Evolutionary conservation across 2,113 vertebrate genomes (phyloP).

Genomic region (Prochilodus magdalenae): DNA sequence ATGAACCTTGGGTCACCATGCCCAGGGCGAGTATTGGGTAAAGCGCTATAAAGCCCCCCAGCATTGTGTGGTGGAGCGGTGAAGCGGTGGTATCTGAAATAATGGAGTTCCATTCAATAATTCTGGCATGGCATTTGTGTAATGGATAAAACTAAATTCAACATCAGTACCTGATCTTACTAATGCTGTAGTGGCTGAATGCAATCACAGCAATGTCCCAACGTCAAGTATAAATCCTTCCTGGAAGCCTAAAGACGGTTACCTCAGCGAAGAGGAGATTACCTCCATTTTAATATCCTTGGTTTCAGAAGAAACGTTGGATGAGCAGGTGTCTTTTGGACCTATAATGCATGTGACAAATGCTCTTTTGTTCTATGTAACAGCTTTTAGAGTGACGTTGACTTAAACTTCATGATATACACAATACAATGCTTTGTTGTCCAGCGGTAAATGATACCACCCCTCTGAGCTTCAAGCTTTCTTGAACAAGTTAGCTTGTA

Average conservation of each 20-base stretch:
- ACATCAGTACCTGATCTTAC: background rate
- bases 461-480: slow-evolving; percentile 35
- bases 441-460: slow-evolving; percentile 25
- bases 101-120: background rate
- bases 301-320: too few relatives aligned
- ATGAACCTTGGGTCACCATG: too few relatives aligned
- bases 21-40: background rate
- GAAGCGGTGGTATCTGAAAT: background rate
- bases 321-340: too few relatives aligned
- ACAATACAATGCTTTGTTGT: slow-evolving; percentile 19
- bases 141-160: too few relatives aligned
- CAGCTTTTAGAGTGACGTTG: background rate
- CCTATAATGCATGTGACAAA: slow-evolving; percentile 27
- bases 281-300: too few relatives aligned
- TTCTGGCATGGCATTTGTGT: too few relatives aligned
- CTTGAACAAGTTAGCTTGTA: slow-evolving; percentile 34
- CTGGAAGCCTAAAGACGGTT: too few relatives aligned
- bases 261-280: too few relatives aligned
- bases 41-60: background rate
- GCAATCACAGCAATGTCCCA: background rate
- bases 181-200: background rate
- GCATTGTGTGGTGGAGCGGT: background rate
- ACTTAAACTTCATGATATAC: slow-evolving; percentile 34
- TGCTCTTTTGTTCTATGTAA: slow-evolving; percentile 4
- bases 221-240: too few relatives aligned